phyloP scores from a whole-genome alignment of 2,888 invertebrate species.

The Philopedon plagiatum region DNA sequence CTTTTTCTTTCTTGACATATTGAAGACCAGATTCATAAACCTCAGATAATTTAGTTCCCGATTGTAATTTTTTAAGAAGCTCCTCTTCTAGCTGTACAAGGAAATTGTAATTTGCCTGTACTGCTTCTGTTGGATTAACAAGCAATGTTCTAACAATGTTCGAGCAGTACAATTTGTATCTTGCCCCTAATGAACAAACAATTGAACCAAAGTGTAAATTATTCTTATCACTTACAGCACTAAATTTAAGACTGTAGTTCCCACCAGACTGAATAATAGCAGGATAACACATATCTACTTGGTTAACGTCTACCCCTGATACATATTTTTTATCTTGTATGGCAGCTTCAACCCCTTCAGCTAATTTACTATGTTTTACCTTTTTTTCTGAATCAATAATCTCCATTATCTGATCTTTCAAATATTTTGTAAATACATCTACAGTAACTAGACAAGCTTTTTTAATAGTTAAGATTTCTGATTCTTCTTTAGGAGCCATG shows the following conservation, averaged over 20 bases:
- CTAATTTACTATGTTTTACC: conserved; percentile 95
- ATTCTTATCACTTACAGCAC: conserved; percentile 94
- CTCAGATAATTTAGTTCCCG: conserved; percentile 86
- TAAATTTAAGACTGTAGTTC: conserved; percentile 95
- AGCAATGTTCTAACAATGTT: conserved; percentile 97
- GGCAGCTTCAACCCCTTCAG: conserved; percentile 95
- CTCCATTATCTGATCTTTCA: conserved; percentile 98
- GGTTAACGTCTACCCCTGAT: conserved; percentile 87
- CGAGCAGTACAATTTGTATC: conserved; percentile 98
- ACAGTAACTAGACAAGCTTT: conserved; percentile 94
- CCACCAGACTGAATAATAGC: conserved; percentile 99
- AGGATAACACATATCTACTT: conserved; percentile 98
- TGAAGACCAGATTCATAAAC: conserved; percentile 89
- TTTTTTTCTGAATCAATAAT: conserved; percentile 99
- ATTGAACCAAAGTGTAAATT: conserved; percentile 96
- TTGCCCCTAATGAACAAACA: conserved; percentile 92
- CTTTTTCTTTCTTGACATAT: conserved; percentile 89
- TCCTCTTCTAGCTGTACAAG: conserved; percentile 92
- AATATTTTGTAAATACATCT: conserved; percentile 95
- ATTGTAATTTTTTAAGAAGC: conserved; percentile 85
- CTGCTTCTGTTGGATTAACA: conserved; percentile 89
- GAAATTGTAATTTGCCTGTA: conserved; percentile 93
- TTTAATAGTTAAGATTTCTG: conserved; percentile 90
- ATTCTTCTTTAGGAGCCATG: conserved; percentile 95
- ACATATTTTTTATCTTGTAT: conserved; percentile 97